These are phyloP conservation scores for Junonia oenone DNA, from an alignment of 2,888 invertebrate genomes.

Conservation along the genomic window DNA sequence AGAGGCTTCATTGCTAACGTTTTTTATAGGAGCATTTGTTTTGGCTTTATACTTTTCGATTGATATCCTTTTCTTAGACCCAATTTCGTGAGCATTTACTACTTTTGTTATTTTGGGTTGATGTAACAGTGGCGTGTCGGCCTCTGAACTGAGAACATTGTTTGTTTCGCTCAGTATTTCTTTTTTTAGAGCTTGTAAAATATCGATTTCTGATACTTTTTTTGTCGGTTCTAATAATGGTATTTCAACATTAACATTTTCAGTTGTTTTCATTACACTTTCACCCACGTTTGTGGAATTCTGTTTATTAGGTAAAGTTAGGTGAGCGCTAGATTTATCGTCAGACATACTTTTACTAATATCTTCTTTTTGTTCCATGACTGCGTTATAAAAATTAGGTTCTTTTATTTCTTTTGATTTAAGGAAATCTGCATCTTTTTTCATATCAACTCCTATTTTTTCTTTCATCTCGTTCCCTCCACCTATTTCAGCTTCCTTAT, in stretches of 20 bases:
- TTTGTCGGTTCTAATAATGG: conserved; percentile 42
- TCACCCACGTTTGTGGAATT: background rate
- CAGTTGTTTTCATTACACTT: background rate
- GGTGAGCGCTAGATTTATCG: background rate
- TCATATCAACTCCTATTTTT: conserved; percentile 1
- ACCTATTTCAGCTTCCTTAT: conserved; percentile 2
- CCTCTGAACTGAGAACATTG: conserved; percentile 44
- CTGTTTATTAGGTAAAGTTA: background rate
- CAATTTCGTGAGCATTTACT: conserved; percentile 48
- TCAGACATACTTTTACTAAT: background rate
- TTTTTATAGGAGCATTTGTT: conserved; percentile 33
- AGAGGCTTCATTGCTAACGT: conserved; percentile 31
- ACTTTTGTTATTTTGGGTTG: conserved; percentile 68
- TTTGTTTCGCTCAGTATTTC: conserved; percentile 64
- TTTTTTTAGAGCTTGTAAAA: conserved; percentile 69
- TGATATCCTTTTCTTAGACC: conserved; percentile 66
- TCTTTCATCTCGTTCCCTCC: background rate
- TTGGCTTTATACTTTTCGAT: conserved; percentile 73
- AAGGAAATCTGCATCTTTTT: conserved; percentile 1
- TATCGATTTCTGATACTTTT: conserved; percentile 67
- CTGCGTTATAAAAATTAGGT: conserved; percentile 58
- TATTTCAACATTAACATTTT: conserved; percentile 41
- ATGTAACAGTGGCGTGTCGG: conserved; percentile 56
- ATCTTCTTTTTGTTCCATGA: conserved; percentile 29
- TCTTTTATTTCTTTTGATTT: conserved; percentile 29